Evolutionary conservation across 1,140 invertebrate species (phyloP).

Genomic region (Nixonia krombeini): DNA sequence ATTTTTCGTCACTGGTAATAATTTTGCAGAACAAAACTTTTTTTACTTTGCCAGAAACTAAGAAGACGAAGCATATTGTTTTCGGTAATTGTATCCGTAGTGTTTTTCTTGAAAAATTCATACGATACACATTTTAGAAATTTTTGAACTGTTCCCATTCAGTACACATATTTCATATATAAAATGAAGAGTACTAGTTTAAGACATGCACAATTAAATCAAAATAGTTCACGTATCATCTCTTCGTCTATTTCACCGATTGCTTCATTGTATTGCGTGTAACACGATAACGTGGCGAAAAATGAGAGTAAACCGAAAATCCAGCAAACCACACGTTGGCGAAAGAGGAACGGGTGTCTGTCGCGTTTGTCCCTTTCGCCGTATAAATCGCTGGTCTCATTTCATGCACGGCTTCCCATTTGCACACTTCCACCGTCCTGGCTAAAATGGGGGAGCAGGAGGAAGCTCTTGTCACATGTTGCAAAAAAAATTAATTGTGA

Average conservation of each 20-base stretch:
- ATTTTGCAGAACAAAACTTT: too few relatives aligned
- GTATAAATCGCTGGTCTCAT: conserved; percentile 51
- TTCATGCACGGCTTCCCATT: conserved; percentile 43
- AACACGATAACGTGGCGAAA: not conserved
- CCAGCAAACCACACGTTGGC: conserved; percentile 19
- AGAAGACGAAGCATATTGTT: too few relatives aligned
- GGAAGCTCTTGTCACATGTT: conserved; percentile 14
- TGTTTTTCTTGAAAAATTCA: too few relatives aligned
- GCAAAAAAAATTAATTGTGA: conserved; percentile 49
- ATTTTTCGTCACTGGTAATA: too few relatives aligned
- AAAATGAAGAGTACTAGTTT: too few relatives aligned
- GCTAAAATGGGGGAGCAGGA: conserved; percentile 17
- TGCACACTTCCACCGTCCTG: conserved; percentile 4
- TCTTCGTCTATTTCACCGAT: conserved; percentile 10
- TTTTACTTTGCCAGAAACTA: too few relatives aligned
- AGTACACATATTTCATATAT: too few relatives aligned
- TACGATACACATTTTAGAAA: too few relatives aligned
- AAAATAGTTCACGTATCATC: not conserved
- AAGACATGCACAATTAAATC: conserved; percentile 26
- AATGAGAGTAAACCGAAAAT: conserved; percentile 15
- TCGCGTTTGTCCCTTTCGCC: conserved; percentile 29
- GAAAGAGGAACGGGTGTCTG: conserved; percentile 39
- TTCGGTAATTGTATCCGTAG: too few relatives aligned
- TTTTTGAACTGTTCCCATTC: too few relatives aligned
- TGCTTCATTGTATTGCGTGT: conserved; percentile 4